Evolutionary conservation across 2,797 vertebrate species (phyloP).

Genomic region (Semaprochilodus insignis): DNA sequence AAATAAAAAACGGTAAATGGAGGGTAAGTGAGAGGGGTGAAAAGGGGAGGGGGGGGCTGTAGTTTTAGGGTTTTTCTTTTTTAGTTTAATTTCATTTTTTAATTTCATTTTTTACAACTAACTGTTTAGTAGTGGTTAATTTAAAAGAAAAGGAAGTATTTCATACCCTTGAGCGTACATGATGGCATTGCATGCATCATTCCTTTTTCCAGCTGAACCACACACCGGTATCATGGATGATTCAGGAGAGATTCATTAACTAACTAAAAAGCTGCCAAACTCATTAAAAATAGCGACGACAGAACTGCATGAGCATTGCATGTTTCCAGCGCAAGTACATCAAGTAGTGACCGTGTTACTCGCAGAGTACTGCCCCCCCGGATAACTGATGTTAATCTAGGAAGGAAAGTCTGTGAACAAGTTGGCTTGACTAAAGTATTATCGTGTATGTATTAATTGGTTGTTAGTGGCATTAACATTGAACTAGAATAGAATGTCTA

Average conservation of each 20-base stretch:
- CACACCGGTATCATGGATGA: conserved; percentile 46
- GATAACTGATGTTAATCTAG: background rate
- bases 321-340: conserved; percentile 81
- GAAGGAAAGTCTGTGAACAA: background rate
- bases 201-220: conserved; percentile 69
- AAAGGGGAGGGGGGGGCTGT: conserved; percentile 42
- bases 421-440: background rate
- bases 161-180: conserved; percentile 80
- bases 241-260: conserved; percentile 54
- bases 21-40: conserved; percentile 26
- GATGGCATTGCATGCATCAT: conserved; percentile 87
- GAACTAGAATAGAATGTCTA: background rate
- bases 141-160: conserved; percentile 76
- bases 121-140: conserved; percentile 68
- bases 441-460: background rate
- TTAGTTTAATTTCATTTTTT: conserved; percentile 15
- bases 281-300: conserved; percentile 59
- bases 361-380: conserved; percentile 63
- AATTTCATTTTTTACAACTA: conserved; percentile 56
- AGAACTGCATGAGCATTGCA: conserved; percentile 87
- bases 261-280: conserved; percentile 59
- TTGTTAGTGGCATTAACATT: background rate
- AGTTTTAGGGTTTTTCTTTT: conserved; percentile 26
- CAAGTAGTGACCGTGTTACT: conserved; percentile 62
- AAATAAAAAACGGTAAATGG: background rate